A percentile compares a stretch with the other conserved stretches of the same genome.
phyloP scores from a whole-genome alignment of 1,140 invertebrate species.

The Chrysopa pallens region DNA sequence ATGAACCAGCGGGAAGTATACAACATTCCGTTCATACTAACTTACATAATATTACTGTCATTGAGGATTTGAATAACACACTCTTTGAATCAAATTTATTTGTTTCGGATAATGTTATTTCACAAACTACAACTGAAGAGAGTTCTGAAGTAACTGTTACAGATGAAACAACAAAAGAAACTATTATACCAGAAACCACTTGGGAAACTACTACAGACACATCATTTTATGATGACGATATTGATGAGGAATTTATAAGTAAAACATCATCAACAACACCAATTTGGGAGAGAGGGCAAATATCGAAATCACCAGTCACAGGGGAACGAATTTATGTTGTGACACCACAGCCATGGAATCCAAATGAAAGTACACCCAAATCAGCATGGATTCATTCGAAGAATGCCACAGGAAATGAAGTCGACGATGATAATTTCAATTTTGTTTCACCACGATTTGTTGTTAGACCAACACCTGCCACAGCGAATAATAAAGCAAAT shows the following conservation, averaged over 20 bases:
- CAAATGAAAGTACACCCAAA: conserved; percentile 8
- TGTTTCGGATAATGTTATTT: conserved; percentile 1
- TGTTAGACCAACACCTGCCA: conserved; percentile 30
- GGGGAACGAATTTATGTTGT: conserved; percentile 64
- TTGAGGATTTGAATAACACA: conserved; percentile 8
- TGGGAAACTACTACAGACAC: not conserved
- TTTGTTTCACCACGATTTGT: conserved; percentile 38
- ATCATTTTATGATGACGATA: no score
- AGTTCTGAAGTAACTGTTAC: not conserved
- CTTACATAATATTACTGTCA: conserved; percentile 15
- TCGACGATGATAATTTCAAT: conserved; percentile 16
- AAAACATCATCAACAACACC: conserved; percentile 10
- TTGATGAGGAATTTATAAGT: not conserved
- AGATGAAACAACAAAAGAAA: conserved; percentile 2
- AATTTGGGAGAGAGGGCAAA: conserved; percentile 40
- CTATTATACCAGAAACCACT: conserved; percentile 1
- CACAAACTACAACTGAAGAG: conserved; percentile 10
- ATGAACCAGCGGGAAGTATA: conserved; percentile 33
- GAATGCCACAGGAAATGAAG: conserved; percentile 15
- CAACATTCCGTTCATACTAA: conserved; percentile 23
- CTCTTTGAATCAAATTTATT: conserved; percentile 13
- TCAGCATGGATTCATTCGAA: conserved; percentile 13
- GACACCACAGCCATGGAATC: conserved; percentile 36
- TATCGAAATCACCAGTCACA: conserved; percentile 48
- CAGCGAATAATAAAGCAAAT: conserved; percentile 16